These are phyloP conservation scores for Procambarus virginalis DNA, from an alignment of 1,140 invertebrate species.

Conservation along the genomic window DNA sequence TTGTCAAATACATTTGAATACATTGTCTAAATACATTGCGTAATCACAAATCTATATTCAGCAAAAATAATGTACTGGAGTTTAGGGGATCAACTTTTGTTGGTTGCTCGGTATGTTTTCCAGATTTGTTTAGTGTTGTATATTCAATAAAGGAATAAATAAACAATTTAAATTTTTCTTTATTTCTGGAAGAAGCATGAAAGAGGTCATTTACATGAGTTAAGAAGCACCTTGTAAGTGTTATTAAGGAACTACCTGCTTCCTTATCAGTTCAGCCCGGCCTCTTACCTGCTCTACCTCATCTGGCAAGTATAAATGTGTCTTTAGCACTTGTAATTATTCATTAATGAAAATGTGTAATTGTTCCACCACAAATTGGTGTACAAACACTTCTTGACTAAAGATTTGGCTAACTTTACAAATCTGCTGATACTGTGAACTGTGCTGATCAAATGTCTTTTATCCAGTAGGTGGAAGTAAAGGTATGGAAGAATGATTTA, in stretches of 20 bases:
- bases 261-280: constrained; percentile 50
- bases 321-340: constrained; percentile 44
- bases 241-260: constrained; percentile 51
- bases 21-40: no score
- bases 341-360: constrained; percentile 38
- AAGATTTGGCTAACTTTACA: constrained; percentile 29
- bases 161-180: constrained; percentile 60
- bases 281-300: constrained; percentile 41
- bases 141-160: constrained; percentile 26
- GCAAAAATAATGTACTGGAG: no score
- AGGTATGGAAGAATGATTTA: constrained; percentile 55
- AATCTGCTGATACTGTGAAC: constrained; percentile 31
- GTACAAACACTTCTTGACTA: constrained; percentile 32
- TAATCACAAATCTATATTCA: no score
- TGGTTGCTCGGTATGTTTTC: no score
- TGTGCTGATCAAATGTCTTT: constrained; percentile 41
- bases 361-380: constrained; percentile 47
- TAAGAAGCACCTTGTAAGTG: constrained; percentile 67
- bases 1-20: no score
- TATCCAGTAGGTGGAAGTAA: constrained; percentile 29
- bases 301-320: constrained; percentile 49
- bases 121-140: no score
- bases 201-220: constrained; percentile 60
- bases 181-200: constrained; percentile 66
- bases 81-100: no score